Percentiles rank a stretch among this genome's conserved stretches.
Conservation (phyloP, 2,888 invertebrate species). For the Seira musarum region DNA sequence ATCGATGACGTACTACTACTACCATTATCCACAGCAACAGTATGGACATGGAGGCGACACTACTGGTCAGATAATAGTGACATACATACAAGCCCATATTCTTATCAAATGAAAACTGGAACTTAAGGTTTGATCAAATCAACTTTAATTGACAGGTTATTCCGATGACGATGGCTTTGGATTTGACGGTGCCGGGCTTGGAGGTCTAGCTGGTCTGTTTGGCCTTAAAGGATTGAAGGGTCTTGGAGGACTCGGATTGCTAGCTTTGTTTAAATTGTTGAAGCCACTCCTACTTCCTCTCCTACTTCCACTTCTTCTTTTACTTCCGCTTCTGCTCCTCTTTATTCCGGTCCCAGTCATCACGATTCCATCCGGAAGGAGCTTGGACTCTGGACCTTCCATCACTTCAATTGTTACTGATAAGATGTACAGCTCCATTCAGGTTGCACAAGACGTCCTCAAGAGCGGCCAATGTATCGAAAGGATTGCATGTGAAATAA, state of each 20-base stretch:
- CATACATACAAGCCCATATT: not conserved
- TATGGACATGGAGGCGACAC: conserved; percentile 56
- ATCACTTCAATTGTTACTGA: conserved; percentile 61
- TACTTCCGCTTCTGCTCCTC: conserved; percentile 63
- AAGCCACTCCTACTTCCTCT: conserved; percentile 66
- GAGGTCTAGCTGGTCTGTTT: conserved; percentile 58
- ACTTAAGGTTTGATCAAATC: too few species aligned
- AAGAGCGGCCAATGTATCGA: conserved; percentile 67
- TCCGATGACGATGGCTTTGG: conserved; percentile 63
- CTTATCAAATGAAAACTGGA: conserved; percentile 13
- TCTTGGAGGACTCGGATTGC: conserved; percentile 58
- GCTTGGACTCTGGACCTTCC: conserved; percentile 24
- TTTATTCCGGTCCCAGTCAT: conserved; percentile 68
- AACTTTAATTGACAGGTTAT: conserved; percentile 47
- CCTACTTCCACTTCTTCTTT: conserved; percentile 63
- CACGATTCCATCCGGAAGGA: conserved; percentile 55
- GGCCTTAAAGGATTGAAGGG: conserved; percentile 63
- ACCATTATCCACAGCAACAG: conserved; percentile 62
- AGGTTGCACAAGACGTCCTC: conserved; percentile 67
- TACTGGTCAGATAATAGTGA: conserved; percentile 51
- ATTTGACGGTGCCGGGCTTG: conserved; percentile 60
- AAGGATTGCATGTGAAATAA: conserved; percentile 67
- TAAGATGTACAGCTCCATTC: conserved; percentile 63
- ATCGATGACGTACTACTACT: conserved; percentile 69
- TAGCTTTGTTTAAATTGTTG: conserved; percentile 66